Evolutionary conservation across 2,113 vertebrate genomes (phyloP), one percentile per base, ranked within the genome.

Genomic region (Buteo buteo): DNA sequence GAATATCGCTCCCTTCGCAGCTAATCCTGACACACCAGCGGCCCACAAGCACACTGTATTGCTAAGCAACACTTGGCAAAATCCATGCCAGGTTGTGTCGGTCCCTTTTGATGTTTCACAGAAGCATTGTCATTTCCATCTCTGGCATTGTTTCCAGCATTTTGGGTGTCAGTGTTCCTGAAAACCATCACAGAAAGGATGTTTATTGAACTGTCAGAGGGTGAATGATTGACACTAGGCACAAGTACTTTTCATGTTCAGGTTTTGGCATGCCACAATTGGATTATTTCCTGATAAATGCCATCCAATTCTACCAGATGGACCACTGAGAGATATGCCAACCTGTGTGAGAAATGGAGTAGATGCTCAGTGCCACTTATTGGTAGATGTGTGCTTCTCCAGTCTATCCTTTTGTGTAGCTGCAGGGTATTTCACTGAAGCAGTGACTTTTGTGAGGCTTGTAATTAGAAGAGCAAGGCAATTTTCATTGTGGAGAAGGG

Each of bases 241-340:
- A 98, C 96, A 98, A 97, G 96, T 91, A 97, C 92, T 97, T 98
- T 95, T 96, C 97, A 96, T 96, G 89, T 96, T 97, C 98, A 94
- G 96, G 95, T 94, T 97, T 97, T 98, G 98, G 97, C 97, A 97
- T 96, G 96, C 97, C 96, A 97, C 92, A 94, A 96, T 92, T 98
- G 97, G 97, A 98, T 96, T 96, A 94, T 98, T 98, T 98, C 97
- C 98, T 97, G 94, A 97, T 97, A 98, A 98, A 98, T 96, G 87
- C 96, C 94, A 96, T 98, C 97, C 97, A 98, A 97, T 97, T 98
- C 88, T 96, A 96, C 93, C 96, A 94, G 83, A 97, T 97, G 94
- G 95, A 97, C 94, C 86, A 81, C 94, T 95, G 95, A 98, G 95
- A 96, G 94, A 97, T 92, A 95, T 97, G 98, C 97, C 98, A 98